Percentiles rank a stretch among this genome's conserved stretches.
These are phyloP conservation scores for Seriola aureovittata DNA, from an alignment of 2,113 vertebrate genomes.

Conservation along the genomic window DNA sequence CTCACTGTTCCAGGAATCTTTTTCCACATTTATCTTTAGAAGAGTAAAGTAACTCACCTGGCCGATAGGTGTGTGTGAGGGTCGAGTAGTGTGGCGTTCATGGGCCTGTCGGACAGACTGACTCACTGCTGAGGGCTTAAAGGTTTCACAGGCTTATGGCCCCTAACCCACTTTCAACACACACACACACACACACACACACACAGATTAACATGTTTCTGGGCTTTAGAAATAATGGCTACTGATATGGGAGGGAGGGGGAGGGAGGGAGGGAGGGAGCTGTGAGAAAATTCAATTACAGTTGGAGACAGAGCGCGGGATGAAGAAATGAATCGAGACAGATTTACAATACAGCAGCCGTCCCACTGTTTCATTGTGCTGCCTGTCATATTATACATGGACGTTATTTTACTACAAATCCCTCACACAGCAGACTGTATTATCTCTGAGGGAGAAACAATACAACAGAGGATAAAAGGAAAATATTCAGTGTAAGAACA, in stretches of 20 bases:
- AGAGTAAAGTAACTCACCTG: not conserved
- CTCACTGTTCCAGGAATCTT: not conserved
- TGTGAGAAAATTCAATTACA: constrained; percentile 35
- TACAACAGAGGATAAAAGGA: too few relatives aligned
- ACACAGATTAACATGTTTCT: constrained; percentile 32
- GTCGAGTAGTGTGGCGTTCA: not conserved
- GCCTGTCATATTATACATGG: not conserved
- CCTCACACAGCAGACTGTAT: not conserved
- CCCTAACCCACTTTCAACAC: constrained; percentile 53
- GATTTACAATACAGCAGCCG: not conserved
- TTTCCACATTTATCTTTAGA: not conserved
- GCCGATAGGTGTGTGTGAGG: too few relatives aligned
- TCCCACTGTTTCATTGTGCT: not conserved
- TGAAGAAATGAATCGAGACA: constrained; percentile 22
- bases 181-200: not conserved
- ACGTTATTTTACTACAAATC: constrained; percentile 19
- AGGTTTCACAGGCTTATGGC: constrained; percentile 40
- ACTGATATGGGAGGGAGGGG: constrained; percentile 1
- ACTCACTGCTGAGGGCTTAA: constrained; percentile 39
- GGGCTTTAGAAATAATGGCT: constrained; percentile 32
- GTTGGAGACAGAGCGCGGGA: not conserved
- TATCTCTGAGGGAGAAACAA: not conserved
- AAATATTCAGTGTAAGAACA: too few relatives aligned
- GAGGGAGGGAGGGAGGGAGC: not conserved
- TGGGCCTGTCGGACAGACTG: constrained; percentile 36